Conservation (phyloP, 2,113 vertebrate genomes). For the Dermatemys mawii region DNA sequence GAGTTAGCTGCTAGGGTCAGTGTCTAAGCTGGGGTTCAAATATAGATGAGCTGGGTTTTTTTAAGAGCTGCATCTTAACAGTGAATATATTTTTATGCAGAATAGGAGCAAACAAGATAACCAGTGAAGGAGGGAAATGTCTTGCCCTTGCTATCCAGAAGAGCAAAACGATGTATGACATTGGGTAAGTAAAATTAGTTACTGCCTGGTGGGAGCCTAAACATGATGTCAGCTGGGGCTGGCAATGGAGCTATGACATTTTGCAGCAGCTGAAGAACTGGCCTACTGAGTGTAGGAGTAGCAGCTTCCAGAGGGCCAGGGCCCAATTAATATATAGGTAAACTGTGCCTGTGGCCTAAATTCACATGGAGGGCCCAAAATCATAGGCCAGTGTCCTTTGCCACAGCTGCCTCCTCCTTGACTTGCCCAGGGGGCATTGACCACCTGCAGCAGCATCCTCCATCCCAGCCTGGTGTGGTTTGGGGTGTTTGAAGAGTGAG, state of each 20-base stretch:
- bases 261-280: background rate
- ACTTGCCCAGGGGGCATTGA: background rate
- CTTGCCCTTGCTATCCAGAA: constrained; percentile 88
- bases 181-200: constrained; percentile 84
- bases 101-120: constrained; percentile 92
- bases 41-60: background rate
- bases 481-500: too few relatives aligned
- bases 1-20: background rate
- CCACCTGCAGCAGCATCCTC: background rate
- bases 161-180: constrained; percentile 88
- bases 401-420: background rate
- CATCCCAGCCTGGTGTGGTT: background rate
- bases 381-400: background rate
- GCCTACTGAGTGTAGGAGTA: background rate
- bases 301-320: background rate
- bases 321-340: background rate
- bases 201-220: background rate
- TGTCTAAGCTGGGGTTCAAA: background rate
- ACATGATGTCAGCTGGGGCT: background rate
- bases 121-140: constrained; percentile 84
- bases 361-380: background rate
- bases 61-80: background rate
- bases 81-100: constrained; percentile 71
- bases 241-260: background rate
- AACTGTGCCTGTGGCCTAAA: background rate